These are phyloP conservation scores for Dicyrtoma fusca DNA, from an alignment of 2,888 invertebrate genomes.

Conservation along the genomic window DNA sequence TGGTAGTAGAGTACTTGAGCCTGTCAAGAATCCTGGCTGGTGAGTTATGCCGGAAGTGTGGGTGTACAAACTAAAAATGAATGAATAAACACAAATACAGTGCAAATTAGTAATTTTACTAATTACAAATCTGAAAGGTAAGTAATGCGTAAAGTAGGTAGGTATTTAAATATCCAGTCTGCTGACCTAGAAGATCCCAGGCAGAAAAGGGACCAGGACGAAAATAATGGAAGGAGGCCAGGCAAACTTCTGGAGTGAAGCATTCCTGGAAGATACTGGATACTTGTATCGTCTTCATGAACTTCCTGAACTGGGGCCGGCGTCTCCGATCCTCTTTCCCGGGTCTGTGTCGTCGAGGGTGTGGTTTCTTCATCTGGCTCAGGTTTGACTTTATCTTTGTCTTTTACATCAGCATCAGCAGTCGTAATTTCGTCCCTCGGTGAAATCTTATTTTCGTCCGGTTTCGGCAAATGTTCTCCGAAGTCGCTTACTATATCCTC, in stretches of 20 bases:
- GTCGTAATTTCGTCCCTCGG: no score
- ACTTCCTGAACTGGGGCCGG: no score
- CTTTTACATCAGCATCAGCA: no score
- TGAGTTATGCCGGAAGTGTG: conserved; percentile 78
- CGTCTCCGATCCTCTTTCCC: no score
- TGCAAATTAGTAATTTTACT: conserved; percentile 17
- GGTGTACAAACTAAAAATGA: conserved; percentile 46
- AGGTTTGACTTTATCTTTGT: no score
- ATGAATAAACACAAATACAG: neutral
- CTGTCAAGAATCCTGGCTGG: conserved; percentile 86
- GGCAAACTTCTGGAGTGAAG: conserved; percentile 77
- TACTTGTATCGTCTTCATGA: neutral
- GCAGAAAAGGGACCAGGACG: conserved; percentile 88
- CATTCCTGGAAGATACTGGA: conserved; percentile 82
- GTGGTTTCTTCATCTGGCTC: no score
- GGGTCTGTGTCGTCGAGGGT: no score
- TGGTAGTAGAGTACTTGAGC: conserved; percentile 87
- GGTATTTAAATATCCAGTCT: conserved; percentile 37
- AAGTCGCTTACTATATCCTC: no score
- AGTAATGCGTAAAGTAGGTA: no score
- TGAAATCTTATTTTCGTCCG: no score
- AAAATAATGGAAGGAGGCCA: conserved; percentile 77
- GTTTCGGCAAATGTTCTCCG: no score
- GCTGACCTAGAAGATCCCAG: conserved; percentile 73
- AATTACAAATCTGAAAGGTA: no score